Conservation (phyloP, 2,888 invertebrate genomes). For the Spilarctia lutea region DNA sequence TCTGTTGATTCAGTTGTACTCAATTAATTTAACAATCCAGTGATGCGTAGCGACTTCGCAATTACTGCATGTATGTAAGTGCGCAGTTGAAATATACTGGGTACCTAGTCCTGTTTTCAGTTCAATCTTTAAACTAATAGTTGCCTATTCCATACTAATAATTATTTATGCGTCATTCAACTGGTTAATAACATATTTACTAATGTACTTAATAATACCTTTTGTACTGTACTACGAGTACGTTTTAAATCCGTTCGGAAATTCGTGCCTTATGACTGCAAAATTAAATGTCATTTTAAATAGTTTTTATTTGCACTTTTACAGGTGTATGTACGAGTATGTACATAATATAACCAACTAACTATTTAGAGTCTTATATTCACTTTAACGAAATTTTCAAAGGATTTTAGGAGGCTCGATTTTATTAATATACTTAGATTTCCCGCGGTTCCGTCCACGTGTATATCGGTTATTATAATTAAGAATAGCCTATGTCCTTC, state of each 20-base stretch:
- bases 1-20: conserved; percentile 12
- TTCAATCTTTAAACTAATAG: neutral
- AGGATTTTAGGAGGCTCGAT: too few species aligned
- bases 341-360: too few species aligned
- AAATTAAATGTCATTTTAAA: neutral
- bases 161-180: neutral
- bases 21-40: conserved; percentile 13
- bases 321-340: too few species aligned
- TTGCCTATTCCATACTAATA: neutral
- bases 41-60: conserved; percentile 2
- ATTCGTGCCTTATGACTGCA: neutral
- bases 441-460: too few species aligned
- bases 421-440: too few species aligned
- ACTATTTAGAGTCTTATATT: too few species aligned
- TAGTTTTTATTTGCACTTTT: neutral
- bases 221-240: neutral
- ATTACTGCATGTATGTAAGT: neutral
- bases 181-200: neutral
- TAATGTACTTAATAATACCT: neutral
- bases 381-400: too few species aligned
- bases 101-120: conserved; percentile 5
- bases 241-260: neutral
- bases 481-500: too few species aligned
- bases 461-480: too few species aligned
- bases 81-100: conserved; percentile 33